Evolutionary conservation across 2,888 invertebrate species (phyloP).

Genomic region (Andrena marginata): DNA sequence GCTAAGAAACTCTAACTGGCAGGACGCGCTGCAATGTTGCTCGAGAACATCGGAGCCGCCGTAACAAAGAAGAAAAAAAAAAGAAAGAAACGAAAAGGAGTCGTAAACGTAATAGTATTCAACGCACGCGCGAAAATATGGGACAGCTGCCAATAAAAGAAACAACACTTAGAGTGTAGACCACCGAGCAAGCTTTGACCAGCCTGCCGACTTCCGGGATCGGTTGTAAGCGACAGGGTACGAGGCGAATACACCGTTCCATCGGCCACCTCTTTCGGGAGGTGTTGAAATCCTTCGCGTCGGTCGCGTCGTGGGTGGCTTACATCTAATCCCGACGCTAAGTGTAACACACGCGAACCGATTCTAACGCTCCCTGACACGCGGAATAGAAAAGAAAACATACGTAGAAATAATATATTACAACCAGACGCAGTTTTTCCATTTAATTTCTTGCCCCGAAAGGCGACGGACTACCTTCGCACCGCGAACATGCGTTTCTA

Average conservation of each 20-base stretch:
- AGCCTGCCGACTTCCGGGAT: slow-evolving; percentile 50
- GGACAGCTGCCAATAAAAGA: slow-evolving; percentile 71
- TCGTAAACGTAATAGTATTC: slow-evolving; percentile 42
- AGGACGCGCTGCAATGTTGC: slow-evolving; percentile 20
- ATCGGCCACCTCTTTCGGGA: not conserved
- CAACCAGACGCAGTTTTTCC: slow-evolving; percentile 67
- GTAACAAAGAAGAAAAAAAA: slow-evolving; percentile 11
- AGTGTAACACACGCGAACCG: slow-evolving; percentile 36
- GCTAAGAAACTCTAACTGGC: slow-evolving; percentile 48
- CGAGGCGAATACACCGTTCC: not conserved
- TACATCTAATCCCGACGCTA: slow-evolving; percentile 43
- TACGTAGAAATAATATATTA: slow-evolving; percentile 73
- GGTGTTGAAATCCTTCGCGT: not conserved
- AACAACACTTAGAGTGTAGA: slow-evolving; percentile 61
- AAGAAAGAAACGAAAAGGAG: slow-evolving; percentile 8
- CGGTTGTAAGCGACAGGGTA: slow-evolving; percentile 40
- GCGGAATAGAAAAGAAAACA: slow-evolving; percentile 8
- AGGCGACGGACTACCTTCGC: slow-evolving; percentile 67
- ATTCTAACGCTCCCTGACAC: slow-evolving; percentile 41
- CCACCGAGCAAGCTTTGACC: slow-evolving; percentile 33
- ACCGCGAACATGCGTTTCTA: slow-evolving; percentile 30
- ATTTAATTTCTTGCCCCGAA: slow-evolving; percentile 30
- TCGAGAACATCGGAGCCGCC: slow-evolving; percentile 14
- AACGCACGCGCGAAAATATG: slow-evolving; percentile 56
- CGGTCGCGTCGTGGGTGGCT: slow-evolving; percentile 20